Evolutionary conservation across 92 coral and sea anemone genomes (phyloP), one percentile per base, ranked within the genome.

Genomic region (Desmophyllum pertusum): DNA sequence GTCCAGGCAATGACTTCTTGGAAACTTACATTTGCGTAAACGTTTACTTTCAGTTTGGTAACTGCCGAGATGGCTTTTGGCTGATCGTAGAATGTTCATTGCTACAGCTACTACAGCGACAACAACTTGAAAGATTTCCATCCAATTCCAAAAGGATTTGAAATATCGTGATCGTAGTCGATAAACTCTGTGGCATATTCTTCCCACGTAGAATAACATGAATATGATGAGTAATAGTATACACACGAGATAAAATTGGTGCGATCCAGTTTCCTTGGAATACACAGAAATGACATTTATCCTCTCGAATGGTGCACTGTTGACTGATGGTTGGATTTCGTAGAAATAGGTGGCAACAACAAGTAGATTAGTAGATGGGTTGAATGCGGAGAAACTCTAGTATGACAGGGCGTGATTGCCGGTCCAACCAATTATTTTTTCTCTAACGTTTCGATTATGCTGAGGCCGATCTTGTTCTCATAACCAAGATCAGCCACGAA

Each of bases 401-500:
- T 6, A 93, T 52, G 29, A 93, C 83, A 37, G 79, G 90, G 25
- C 97, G 72, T 6, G 97, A 84, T 61, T 83, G 89, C 6, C 55
- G 87, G 53, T 91, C 93, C 39, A 93, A 35, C 97, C 97, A 93
- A 14, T 61, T 50, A 9, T 91, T 76, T 0, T n/a, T 19, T 57
- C 41, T 84, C 81, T n/a, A 93, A 72, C 25, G 90, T 88, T 7
- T 81, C 59, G 35, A 77, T 57, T 52, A 85, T 83, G 10, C 53
- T 42, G 33, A 36, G 35, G 21, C 78, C 78, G 1, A 85, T 74
- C 21, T 75, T 65, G 11, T 57, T 77, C 25, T 85, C 84, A 30
- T 93, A 90, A 13, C 97, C 97, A n/a, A 93, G 68, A 76, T 90
- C 94, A 25, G 92, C 92, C 10, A 85, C 85, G 45, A n/a, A 91